Evolutionary conservation across 1,140 invertebrate genomes (phyloP).

Genomic region (Branchinecta lynchi): DNA sequence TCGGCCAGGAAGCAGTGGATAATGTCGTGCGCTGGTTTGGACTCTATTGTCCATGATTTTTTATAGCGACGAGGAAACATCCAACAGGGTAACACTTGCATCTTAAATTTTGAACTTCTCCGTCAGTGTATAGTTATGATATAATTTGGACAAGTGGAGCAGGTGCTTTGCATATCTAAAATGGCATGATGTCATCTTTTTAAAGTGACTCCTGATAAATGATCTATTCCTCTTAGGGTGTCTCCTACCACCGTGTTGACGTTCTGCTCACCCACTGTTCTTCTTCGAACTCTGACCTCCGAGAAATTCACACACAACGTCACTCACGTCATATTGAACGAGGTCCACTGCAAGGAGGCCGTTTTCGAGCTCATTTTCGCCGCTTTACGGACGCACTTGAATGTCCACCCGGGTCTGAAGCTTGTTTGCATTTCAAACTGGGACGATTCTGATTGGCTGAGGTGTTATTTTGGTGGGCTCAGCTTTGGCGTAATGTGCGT

Average conservation of each 20-base stretch:
- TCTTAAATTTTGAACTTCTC: no score
- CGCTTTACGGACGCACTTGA: background rate
- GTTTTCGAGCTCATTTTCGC: background rate
- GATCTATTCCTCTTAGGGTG: background rate
- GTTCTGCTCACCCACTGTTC: background rate
- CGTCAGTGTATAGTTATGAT: no score
- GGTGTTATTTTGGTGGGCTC: background rate
- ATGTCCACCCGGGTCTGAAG: background rate
- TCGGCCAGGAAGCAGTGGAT: no score
- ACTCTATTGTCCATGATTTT: no score
- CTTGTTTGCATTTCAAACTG: background rate
- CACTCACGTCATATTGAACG: background rate
- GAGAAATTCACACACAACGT: background rate
- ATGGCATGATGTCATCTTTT: no score
- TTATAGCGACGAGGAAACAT: no score
- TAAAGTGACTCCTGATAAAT: no score
- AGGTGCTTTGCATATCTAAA: no score
- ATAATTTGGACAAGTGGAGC: no score
- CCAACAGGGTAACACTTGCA: no score
- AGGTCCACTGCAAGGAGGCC: background rate
- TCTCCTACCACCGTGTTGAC: background rate
- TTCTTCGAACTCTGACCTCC: background rate
- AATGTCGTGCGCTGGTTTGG: no score
- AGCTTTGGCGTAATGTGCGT: background rate
- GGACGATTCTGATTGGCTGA: background rate